Percentiles rank a stretch among this genome's conserved stretches.
Conservation (phyloP, 2,113 vertebrate species). For the Peucedramus taeniatus region DNA sequence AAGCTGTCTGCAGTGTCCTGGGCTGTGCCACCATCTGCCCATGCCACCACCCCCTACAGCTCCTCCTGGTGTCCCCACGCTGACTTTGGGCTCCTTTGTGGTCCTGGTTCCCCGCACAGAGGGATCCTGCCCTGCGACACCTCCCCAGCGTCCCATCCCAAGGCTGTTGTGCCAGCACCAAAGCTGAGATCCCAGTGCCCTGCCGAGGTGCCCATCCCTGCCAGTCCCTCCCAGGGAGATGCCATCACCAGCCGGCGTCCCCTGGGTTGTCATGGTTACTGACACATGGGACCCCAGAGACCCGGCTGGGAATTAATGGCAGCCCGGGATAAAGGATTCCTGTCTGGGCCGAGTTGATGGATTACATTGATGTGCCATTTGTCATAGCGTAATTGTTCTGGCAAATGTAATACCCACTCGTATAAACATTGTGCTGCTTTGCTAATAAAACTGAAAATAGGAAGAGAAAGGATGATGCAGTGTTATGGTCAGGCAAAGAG, state of each 20-base stretch:
- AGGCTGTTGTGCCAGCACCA: constrained; percentile 38
- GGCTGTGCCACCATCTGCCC: background rate
- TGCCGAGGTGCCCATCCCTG: constrained; percentile 75
- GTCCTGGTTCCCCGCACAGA: accelerated
- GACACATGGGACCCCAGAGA: constrained; percentile 94
- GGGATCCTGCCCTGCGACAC: accelerated
- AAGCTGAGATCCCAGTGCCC: constrained; percentile 81
- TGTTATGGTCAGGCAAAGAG: constrained; percentile 85
- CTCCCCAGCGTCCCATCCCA: accelerated
- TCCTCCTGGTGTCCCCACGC: accelerated
- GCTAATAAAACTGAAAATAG: constrained; percentile 94
- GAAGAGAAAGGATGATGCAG: constrained; percentile 91
- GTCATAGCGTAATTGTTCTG: constrained; percentile 99
- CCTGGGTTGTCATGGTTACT: constrained; percentile 92
- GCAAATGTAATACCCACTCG: constrained; percentile 99
- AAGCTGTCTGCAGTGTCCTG: background rate
- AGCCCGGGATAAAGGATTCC: constrained; percentile 96
- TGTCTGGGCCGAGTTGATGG: constrained; percentile 94
- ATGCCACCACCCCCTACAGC: background rate
- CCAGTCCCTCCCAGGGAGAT: constrained; percentile 79
- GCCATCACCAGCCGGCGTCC: constrained; percentile 80
- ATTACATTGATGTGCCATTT: constrained; percentile 99
- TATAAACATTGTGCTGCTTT: constrained; percentile 95
- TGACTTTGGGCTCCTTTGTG: accelerated
- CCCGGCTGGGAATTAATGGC: constrained; percentile 90